Base-by-base conservation (phyloP, 1,140 invertebrate species). In the Chionoecetes opilio region DNA sequence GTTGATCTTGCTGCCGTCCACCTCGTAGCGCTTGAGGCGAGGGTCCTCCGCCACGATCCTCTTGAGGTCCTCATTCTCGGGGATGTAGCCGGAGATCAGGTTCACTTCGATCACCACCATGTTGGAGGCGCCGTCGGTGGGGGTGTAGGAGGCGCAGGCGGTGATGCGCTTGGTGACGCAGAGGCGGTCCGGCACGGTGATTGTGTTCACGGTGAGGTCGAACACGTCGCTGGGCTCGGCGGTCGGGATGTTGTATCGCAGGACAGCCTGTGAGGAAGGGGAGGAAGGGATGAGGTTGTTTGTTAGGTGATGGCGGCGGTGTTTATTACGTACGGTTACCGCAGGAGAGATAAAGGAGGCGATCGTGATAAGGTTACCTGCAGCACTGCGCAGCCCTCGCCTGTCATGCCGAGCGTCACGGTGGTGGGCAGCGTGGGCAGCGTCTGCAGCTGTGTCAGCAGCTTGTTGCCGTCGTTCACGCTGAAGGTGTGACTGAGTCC, bases 11-110 rank as follows among this genome's bases (percentile, higher is more conserved):
- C 97, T 96, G 26, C 96, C 96, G 11, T 96, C 95, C 93, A 97
- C 97, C 95, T 97, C 97, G 75, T 97, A 96, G 17, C 97, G 96
- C 91, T 97, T 97, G 17, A 97, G 82, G 86, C 86, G 37, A 6
- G 8, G 17, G 21, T 82, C 91, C 9, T 95, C 11, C n/a, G 35
- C 38, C 1, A 94, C 29, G 31, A 95, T 32, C 5, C 53, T 21
- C 41, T 95, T 94, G 38, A 96, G 94, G 63, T 91, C 84, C 11
- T 91, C 21, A 46, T 94, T 93, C 86, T 95, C 93, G 32, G 95
- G 93, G 53, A 93, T 88, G 46, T 95, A 96, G 46, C 96, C 96
- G 6, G 96, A 96, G 14, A 96, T 85, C 17, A 96, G 85, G 82
- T 96, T 91, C 2, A 96, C 93, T 82, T 96, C 96, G 34, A 96